Evolutionary conservation across 1,140 invertebrate species (phyloP), one percentile per base, ranked within the genome.

Genomic region (Drosophila kurseongensis): DNA sequence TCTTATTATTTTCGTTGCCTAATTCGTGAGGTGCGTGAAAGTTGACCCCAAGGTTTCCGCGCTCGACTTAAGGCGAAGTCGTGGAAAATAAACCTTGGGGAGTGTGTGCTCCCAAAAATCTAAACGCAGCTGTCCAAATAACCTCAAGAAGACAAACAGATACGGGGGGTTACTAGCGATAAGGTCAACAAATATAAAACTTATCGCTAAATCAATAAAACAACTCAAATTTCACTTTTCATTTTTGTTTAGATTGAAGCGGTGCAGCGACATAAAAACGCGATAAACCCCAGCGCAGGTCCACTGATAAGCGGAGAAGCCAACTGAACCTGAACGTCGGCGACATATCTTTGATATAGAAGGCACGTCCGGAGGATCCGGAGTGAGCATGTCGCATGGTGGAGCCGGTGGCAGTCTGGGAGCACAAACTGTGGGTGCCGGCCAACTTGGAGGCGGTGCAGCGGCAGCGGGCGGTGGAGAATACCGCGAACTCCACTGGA

Each of bases 401-500:
- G 83, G 85, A 65, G 81, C 62, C 76, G 76, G 75, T 50, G 75
- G 75, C 54, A 54, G 68, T 71, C 29, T 72, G 68, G 68, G 68
- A 71, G 75, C 66, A 42, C 75, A 78, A 78, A 78, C 75, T 58
- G 83, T 81, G 69, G 74, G 71, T 67, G 72, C 80, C 65, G 85
- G 84, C 54, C 68, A 65, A 60, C 59, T 78, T 41, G 76, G 68
- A 56, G 84, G 78, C 40, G 88, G 78, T 45, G 82, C 82, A 57
- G 78, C 81, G 42, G 80, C 67, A 41, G 81, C 71, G 47, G 67
- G 67, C 12, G 77, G 75, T 48, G 77, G 82, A 40, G 88, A 91
- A 72, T 91, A 91, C 71, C 84, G 94, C 75, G 95, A 95, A 91
- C 94, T 95, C 85, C 95, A 95, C 86, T 95, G 97, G 97, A 97